These are phyloP conservation scores for Spinibarbus caldwelli DNA, from an alignment of 2,797 vertebrate species.

Conservation along the genomic window DNA sequence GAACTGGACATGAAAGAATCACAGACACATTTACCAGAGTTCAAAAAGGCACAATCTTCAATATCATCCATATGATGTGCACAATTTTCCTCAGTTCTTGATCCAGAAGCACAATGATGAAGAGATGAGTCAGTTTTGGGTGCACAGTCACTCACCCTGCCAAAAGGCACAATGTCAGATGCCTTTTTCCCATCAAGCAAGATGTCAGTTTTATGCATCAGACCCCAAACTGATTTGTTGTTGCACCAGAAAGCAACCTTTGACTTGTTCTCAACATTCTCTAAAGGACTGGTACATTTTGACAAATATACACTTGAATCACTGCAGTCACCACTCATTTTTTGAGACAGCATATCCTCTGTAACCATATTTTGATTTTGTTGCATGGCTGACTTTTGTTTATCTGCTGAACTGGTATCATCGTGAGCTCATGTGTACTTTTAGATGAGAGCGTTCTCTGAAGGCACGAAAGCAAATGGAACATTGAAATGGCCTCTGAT, in stretches of 20 bases:
- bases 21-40: background rate
- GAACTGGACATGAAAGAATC: background rate
- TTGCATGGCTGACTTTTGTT: conserved; percentile 59
- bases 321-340: conserved; percentile 2
- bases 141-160: conserved; percentile 9
- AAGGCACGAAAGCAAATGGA: conserved; percentile 78
- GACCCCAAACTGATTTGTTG: background rate
- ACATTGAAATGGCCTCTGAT: conserved; percentile 84
- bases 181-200: conserved; percentile 18
- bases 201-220: conserved; percentile 11
- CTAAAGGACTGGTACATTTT: background rate
- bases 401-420: conserved; percentile 62
- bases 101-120: background rate
- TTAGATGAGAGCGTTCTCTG: conserved; percentile 72
- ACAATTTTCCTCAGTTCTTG: background rate
- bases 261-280: conserved; percentile 30
- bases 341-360: background rate
- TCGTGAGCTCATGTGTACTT: conserved; percentile 63
- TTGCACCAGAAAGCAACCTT: conserved; percentile 11
- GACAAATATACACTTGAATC: background rate
- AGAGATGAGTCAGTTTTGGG: conserved; percentile 11
- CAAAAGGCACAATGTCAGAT: conserved; percentile 14
- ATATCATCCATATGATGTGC: background rate
- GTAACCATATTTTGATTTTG: background rate
- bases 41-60: conserved; percentile 2